Conservation (phyloP, 2,888 invertebrate species). For the Microchrysa polita region DNA sequence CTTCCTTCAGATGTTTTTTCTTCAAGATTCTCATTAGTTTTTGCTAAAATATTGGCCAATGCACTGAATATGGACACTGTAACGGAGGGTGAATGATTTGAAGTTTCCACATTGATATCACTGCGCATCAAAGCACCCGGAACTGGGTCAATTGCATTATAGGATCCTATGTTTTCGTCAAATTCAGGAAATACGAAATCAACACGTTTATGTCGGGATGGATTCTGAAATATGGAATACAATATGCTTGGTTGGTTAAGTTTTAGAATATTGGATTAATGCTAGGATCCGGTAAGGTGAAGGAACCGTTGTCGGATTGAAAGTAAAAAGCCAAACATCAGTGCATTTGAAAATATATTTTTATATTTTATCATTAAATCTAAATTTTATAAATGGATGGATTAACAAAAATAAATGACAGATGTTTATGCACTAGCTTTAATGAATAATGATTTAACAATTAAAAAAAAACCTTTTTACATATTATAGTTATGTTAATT, state of each 20-base stretch:
- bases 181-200: background rate
- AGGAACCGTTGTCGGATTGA: background rate
- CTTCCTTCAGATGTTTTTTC: slow-evolving; percentile 47
- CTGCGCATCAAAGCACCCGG: slow-evolving; percentile 53
- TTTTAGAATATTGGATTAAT: background rate
- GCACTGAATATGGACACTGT: slow-evolving; percentile 71
- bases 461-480: too few species aligned
- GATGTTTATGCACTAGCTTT: too few species aligned
- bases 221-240: too few species aligned
- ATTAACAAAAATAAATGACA: background rate
- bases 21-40: slow-evolving; percentile 55
- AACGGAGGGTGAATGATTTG: slow-evolving; percentile 68
- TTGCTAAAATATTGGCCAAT: slow-evolving; percentile 67
- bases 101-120: slow-evolving; percentile 68
- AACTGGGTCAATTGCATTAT: slow-evolving; percentile 54
- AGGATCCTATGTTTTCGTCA: slow-evolving; percentile 47
- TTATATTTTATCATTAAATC: slow-evolving; percentile 23
- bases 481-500: too few species aligned
- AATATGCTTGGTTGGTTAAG: slow-evolving; percentile 1
- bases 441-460: too few species aligned
- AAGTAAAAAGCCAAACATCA: slow-evolving; percentile 48
- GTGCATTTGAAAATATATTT: slow-evolving; percentile 35
- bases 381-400: background rate
- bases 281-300: background rate
- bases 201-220: background rate